These are phyloP conservation scores for Cantharis rufa DNA, from an alignment of 2,888 invertebrate genomes.

Conservation along the genomic window DNA sequence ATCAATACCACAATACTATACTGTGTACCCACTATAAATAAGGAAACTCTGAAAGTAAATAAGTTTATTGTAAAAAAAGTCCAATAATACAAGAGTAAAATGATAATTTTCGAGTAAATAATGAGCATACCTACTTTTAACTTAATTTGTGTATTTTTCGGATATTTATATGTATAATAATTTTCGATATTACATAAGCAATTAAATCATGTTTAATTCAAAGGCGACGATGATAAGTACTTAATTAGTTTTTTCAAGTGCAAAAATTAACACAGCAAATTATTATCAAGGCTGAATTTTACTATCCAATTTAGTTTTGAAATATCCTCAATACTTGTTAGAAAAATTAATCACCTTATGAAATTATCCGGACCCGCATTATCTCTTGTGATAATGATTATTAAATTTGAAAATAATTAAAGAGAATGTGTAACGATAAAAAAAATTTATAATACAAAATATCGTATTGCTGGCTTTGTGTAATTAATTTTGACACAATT, in stretches of 20 bases:
- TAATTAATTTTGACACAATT: too few relatives aligned
- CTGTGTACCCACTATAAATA: not conserved
- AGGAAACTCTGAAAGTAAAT: not conserved
- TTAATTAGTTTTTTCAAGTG: not conserved
- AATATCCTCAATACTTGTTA: not conserved
- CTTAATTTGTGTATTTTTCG: not conserved
- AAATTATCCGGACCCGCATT: not conserved
- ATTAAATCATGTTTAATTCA: not conserved
- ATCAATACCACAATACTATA: not conserved
- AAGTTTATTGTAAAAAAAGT: not conserved
- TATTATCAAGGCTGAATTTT: not conserved
- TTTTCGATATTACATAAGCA: not conserved
- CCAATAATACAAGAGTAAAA: too few relatives aligned
- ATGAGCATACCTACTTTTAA: not conserved
- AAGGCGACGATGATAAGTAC: not conserved
- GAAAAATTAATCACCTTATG: not conserved
- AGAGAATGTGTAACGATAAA: not conserved
- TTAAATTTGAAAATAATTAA: not conserved
- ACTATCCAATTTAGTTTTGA: not conserved
- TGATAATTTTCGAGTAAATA: not conserved
- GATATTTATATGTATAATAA: not conserved
- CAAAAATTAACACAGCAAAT: not conserved
- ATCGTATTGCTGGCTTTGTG: not conserved
- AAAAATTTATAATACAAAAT: not conserved
- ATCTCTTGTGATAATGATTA: not conserved